These are phyloP conservation scores for Psittacula cyanocephala DNA, from an alignment of 2,113 vertebrate genomes.

Conservation along the genomic window DNA sequence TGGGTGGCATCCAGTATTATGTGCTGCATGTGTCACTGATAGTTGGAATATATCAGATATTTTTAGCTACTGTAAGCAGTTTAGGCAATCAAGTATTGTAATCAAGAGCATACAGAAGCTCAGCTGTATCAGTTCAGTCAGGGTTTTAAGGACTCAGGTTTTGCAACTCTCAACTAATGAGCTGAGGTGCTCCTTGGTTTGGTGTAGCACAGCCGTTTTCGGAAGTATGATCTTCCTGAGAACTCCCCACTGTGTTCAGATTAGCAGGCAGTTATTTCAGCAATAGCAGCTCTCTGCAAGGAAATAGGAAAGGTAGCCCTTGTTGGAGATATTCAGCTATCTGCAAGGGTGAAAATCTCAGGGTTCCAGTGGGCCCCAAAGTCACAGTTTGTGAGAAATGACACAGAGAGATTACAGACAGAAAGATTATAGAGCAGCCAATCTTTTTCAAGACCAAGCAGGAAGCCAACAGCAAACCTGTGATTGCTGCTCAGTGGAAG, in stretches of 20 bases:
- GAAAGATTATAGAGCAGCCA: neutral
- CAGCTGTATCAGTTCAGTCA: neutral
- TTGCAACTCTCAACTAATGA: neutral
- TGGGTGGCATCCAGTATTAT: conserved; percentile 14
- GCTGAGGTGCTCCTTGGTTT: neutral
- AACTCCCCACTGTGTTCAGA: neutral
- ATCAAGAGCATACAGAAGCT: neutral
- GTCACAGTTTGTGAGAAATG: neutral
- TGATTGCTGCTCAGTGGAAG: neutral
- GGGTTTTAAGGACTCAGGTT: neutral
- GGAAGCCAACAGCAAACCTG: fast-evolving
- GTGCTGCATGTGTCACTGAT: neutral
- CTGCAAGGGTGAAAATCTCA: neutral
- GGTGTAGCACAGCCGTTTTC: neutral
- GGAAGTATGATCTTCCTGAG: neutral
- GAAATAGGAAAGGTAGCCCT: neutral
- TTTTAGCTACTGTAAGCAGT: conserved; percentile 35
- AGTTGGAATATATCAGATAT: conserved; percentile 37
- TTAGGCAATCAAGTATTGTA: conserved; percentile 31
- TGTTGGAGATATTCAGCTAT: neutral
- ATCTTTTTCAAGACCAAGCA: neutral
- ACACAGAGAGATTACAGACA: neutral
- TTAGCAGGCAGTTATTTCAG: neutral
- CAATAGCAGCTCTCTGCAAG: neutral
- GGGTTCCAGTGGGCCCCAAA: neutral